These are phyloP conservation scores for Drosophila aff. DNA, from an alignment of 1,140 invertebrate species.

Conservation along the genomic window DNA sequence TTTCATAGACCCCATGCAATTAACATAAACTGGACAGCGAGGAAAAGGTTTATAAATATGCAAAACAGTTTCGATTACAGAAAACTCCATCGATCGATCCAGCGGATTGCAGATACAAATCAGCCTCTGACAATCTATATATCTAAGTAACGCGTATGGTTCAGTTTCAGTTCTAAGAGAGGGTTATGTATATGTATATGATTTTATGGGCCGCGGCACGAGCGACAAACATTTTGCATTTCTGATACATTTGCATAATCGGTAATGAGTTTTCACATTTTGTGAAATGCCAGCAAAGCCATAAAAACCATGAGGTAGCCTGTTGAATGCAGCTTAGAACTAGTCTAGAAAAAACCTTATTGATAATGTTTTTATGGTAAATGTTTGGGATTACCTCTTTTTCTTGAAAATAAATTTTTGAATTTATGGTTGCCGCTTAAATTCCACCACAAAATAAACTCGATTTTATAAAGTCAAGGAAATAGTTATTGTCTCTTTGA, in stretches of 20 bases:
- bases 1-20: constrained; percentile 78
- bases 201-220: constrained; percentile 59
- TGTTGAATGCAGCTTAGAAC: constrained; percentile 44
- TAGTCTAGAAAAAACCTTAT: constrained; percentile 34
- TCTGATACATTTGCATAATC: constrained; percentile 69
- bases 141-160: constrained; percentile 46
- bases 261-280: constrained; percentile 46
- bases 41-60: constrained; percentile 76
- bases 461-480: neutral
- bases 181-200: constrained; percentile 24
- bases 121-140: constrained; percentile 26
- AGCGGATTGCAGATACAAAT: constrained; percentile 35
- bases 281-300: constrained; percentile 58
- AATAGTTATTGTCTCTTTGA: neutral
- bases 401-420: constrained; percentile 5
- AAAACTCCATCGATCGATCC: constrained; percentile 25
- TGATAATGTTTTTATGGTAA: constrained; percentile 21
- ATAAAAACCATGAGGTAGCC: constrained; percentile 54
- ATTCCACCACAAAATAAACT: neutral
- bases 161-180: constrained; percentile 24
- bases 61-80: constrained; percentile 78
- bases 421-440: constrained; percentile 4
- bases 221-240: constrained; percentile 68
- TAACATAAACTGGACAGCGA: constrained; percentile 73
- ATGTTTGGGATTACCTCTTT: constrained; percentile 18